Evolutionary conservation across 2,113 vertebrate species (phyloP).

Genomic region (Tragelaphus imberbis): DNA sequence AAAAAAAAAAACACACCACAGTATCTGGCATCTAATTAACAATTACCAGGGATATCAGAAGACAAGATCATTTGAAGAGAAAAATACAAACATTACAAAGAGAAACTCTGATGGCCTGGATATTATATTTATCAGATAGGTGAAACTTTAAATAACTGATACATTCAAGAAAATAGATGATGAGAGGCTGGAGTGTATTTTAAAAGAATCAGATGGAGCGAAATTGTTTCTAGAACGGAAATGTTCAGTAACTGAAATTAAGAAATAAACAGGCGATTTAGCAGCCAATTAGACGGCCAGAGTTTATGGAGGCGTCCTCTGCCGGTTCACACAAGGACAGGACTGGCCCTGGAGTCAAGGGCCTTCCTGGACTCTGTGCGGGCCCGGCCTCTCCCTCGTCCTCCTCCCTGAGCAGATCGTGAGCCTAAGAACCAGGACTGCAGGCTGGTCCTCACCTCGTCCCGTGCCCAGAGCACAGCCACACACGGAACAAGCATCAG

Average conservation of each 20-base stretch:
- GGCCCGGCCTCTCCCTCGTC: fast-evolving
- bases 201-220: background rate
- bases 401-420: background rate
- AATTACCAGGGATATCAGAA: background rate
- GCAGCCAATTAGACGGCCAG: background rate
- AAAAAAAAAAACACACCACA: background rate
- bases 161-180: background rate
- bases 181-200: background rate
- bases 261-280: background rate
- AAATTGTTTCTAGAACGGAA: background rate
- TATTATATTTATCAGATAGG: background rate
- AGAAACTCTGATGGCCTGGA: background rate
- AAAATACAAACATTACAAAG: background rate
- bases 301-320: fast-evolving
- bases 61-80: background rate
- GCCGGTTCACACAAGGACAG: background rate
- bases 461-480: background rate
- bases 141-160: background rate
- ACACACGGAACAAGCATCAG: background rate
- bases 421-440: background rate
- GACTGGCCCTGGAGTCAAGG: background rate
- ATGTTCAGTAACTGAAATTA: background rate
- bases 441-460: background rate
- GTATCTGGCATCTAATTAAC: background rate
- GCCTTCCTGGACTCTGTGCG: background rate